Percentiles rank a stretch among this genome's conserved stretches.
Evolutionary conservation across 2,888 invertebrate genomes (phyloP).

Genomic region (Cryptus viduatorius): DNA sequence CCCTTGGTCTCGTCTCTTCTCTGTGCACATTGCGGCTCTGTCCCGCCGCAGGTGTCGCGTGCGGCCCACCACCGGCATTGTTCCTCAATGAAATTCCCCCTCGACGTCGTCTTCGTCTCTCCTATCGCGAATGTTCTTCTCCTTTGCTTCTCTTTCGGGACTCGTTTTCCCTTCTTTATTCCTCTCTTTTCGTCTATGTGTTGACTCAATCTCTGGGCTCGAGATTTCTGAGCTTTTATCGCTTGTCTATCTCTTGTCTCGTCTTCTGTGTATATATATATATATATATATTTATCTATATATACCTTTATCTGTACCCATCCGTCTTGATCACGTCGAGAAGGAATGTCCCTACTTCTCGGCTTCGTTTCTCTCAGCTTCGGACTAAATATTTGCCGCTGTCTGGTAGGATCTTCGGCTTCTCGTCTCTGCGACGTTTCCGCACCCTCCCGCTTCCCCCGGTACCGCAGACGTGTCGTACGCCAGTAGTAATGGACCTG

Average conservation of each 20-base stretch:
- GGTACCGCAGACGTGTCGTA: too few species aligned
- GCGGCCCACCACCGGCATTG: conserved; percentile 74
- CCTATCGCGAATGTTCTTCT: conserved; percentile 32
- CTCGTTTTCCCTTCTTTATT: conserved; percentile 16
- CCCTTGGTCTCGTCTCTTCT: conserved; percentile 8
- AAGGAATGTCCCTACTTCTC: conserved; percentile 16
- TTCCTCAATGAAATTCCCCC: conserved; percentile 78
- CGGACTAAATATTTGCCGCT: conserved; percentile 75
- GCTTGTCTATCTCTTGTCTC: conserved; percentile 40
- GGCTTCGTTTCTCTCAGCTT: not conserved
- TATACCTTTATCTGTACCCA: not conserved
- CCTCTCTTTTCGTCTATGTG: not conserved
- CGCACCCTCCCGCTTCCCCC: not conserved
- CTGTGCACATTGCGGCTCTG: conserved; percentile 65
- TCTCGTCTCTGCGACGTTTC: not conserved
- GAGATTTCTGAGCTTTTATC: conserved; percentile 20
- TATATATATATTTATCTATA: not conserved
- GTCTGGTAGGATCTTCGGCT: not conserved
- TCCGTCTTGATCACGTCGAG: conserved; percentile 1
- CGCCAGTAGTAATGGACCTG: too few species aligned
- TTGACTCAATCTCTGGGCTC: conserved; percentile 8
- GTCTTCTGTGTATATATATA: conserved; percentile 41
- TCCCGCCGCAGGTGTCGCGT: conserved; percentile 78
- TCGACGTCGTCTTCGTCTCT: conserved; percentile 24
- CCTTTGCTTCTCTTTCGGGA: not conserved